These are phyloP conservation scores for Pomatostomus ruficeps DNA, from an alignment of 2,113 vertebrate genomes.

Conservation along the genomic window DNA sequence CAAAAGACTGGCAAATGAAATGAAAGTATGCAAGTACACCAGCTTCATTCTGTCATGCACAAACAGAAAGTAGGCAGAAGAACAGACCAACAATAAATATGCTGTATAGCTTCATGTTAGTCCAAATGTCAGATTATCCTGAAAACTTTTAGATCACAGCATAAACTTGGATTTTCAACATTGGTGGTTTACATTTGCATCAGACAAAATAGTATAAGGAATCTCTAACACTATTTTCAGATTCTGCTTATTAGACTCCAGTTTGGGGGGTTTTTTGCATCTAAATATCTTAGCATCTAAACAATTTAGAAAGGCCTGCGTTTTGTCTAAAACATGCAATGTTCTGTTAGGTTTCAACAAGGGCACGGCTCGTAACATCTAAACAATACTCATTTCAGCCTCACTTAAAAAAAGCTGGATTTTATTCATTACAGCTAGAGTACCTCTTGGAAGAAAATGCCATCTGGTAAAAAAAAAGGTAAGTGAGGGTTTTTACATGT, in stretches of 20 bases:
- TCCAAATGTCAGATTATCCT: background rate
- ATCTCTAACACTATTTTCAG: background rate
- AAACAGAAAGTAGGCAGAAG: background rate
- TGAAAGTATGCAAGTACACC: background rate
- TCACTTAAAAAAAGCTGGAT: background rate
- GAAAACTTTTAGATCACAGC: background rate
- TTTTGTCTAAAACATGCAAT: background rate
- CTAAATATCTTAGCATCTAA: background rate
- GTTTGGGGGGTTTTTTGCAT: background rate
- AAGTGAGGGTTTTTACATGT: rapidly evolving
- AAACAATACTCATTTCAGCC: background rate
- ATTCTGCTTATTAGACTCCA: background rate
- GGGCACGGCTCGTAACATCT: rapidly evolving
- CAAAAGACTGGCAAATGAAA: background rate
- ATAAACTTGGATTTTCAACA: background rate
- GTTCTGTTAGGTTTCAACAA: background rate
- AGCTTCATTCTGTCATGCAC: background rate
- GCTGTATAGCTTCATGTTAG: background rate
- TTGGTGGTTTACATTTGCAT: background rate
- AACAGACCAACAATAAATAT: background rate
- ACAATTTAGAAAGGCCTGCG: background rate
- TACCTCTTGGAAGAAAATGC: background rate
- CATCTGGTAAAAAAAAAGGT: background rate
- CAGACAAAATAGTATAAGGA: background rate
- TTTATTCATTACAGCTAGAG: background rate